Evolutionary conservation across 2,888 invertebrate species (phyloP).

Genomic region (Hoplodrina ambigua): DNA sequence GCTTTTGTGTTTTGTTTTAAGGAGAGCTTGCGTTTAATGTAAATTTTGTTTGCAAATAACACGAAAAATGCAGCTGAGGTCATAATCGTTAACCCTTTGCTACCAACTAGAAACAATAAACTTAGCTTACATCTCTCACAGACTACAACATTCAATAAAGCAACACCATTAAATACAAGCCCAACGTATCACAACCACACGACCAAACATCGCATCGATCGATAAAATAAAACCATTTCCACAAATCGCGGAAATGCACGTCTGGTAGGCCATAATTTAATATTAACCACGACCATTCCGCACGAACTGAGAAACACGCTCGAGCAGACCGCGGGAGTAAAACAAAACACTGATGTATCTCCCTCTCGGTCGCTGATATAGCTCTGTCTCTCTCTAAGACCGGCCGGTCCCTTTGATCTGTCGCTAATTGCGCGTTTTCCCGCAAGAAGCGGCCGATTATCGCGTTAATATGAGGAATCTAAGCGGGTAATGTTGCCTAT

Average conservation of each 20-base stretch:
- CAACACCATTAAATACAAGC: conserved; percentile 20
- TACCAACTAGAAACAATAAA: background rate
- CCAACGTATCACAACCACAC: conserved; percentile 9
- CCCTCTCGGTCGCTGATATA: conserved; percentile 7
- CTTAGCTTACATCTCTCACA: background rate
- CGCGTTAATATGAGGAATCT: conserved; percentile 65
- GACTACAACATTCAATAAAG: conserved; percentile 30
- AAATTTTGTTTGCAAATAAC: background rate
- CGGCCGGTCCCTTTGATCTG: conserved; percentile 67
- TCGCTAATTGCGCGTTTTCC: conserved; percentile 70
- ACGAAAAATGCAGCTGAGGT: too few species aligned
- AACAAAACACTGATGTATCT: conserved; percentile 18
- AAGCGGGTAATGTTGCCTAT: conserved; percentile 22
- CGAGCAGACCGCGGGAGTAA: conserved; percentile 34
- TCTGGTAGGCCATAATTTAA: conserved; percentile 36
- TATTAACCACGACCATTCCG: conserved; percentile 45
- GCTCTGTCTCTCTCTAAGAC: conserved; percentile 27
- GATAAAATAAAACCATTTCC: conserved; percentile 34
- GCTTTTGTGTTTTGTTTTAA: background rate
- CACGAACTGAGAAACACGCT: conserved; percentile 49
- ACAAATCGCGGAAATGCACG: conserved; percentile 46
- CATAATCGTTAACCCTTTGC: too few species aligned
- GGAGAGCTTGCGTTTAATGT: background rate
- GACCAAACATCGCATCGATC: conserved; percentile 23
- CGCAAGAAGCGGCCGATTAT: conserved; percentile 68